These are phyloP conservation scores for Cerceris ruficornis DNA, from an alignment of 2,888 invertebrate species.

Conservation along the genomic window DNA sequence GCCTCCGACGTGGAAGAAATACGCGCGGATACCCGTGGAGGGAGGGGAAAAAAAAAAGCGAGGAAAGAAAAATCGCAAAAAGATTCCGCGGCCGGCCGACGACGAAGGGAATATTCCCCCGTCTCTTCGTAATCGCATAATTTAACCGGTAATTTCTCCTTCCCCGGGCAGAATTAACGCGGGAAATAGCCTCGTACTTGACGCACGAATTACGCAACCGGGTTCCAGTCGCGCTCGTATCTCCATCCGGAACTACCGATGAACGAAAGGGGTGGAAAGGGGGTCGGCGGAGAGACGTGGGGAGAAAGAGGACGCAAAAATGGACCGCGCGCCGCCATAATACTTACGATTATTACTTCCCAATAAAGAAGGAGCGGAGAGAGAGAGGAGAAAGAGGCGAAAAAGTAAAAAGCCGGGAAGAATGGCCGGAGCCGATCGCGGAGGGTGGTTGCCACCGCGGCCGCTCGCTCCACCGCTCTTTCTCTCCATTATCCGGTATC, in stretches of 20 bases:
- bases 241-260: background rate
- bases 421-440: conserved; percentile 51
- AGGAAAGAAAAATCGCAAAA: conserved; percentile 13
- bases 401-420: conserved; percentile 41
- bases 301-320: conserved; percentile 16
- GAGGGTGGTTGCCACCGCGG: conserved; percentile 31
- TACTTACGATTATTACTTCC: conserved; percentile 55
- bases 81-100: conserved; percentile 5
- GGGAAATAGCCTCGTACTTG: conserved; percentile 14
- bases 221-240: background rate
- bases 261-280: background rate
- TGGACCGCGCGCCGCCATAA: conserved; percentile 36
- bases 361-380: conserved; percentile 41
- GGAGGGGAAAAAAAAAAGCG: background rate
- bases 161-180: conserved; percentile 19
- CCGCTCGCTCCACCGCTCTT: conserved; percentile 23
- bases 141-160: conserved; percentile 30
- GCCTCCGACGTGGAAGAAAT: conserved; percentile 30
- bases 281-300: background rate
- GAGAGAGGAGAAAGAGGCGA: background rate
- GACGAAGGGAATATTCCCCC: conserved; percentile 3
- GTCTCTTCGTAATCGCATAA: conserved; percentile 16
- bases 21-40: conserved; percentile 1
- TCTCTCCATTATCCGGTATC: conserved; percentile 61
- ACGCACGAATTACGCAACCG: conserved; percentile 29